These are phyloP conservation scores for Anoplius nigerrimus DNA, from an alignment of 2,888 invertebrate species.

Conservation along the genomic window DNA sequence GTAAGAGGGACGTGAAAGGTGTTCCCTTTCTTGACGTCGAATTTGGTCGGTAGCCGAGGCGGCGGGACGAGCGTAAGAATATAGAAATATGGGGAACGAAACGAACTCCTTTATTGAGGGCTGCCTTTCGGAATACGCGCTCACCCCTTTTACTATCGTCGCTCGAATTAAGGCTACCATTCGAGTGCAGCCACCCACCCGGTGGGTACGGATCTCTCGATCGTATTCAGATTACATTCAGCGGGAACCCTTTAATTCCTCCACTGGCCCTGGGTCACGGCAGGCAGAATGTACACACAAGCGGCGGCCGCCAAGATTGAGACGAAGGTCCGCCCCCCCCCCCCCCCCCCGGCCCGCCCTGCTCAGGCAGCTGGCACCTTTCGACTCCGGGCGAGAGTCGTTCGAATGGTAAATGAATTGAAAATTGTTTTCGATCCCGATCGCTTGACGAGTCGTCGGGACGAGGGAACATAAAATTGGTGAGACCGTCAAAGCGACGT, in stretches of 20 bases:
- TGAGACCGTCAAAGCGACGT: too few species aligned
- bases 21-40: too few species aligned
- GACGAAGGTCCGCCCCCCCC: neutral
- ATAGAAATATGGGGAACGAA: neutral
- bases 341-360: too few species aligned
- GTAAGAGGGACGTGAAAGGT: too few species aligned
- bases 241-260: slow-evolving; percentile 43
- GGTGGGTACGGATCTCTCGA: slow-evolving; percentile 49
- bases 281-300: slow-evolving; percentile 12
- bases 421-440: too few species aligned
- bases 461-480: too few species aligned
- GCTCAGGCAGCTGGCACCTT: too few species aligned
- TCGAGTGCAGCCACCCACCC: slow-evolving; percentile 68
- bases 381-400: too few species aligned
- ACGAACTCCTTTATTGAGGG: neutral
- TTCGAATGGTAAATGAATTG: neutral
- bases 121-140: slow-evolving; percentile 4
- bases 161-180: slow-evolving; percentile 60
- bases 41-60: too few species aligned
- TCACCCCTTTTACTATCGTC: slow-evolving; percentile 46
- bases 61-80: too few species aligned
- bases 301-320: neutral
- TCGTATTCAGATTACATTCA: slow-evolving; percentile 66
- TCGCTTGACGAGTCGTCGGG: too few species aligned
- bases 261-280: neutral